These are phyloP conservation scores for Brachionus sp. DNA, from an alignment of 1,140 invertebrate genomes.

Conservation along the genomic window DNA sequence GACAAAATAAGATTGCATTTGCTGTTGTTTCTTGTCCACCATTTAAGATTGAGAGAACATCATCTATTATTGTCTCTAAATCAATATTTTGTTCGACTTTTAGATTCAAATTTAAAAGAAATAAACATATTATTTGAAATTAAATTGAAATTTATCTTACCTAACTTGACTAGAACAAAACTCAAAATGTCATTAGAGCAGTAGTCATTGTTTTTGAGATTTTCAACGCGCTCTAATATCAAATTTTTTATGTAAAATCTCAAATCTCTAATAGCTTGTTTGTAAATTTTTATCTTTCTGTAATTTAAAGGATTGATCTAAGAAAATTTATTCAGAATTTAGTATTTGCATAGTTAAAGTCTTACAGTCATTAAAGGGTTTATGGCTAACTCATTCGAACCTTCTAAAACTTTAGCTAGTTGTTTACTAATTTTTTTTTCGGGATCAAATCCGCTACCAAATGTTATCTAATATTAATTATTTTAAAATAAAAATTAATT, in stretches of 20 bases:
- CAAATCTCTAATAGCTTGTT: not conserved
- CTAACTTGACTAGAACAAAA: not conserved
- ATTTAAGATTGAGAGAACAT: not conserved
- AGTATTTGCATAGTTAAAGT: not conserved
- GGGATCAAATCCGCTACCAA: not conserved
- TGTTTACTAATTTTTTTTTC: not conserved
- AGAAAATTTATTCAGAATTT: not conserved
- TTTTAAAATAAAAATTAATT: not conserved
- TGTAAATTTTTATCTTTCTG: not conserved
- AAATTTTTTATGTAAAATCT: not conserved
- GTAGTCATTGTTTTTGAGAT: not conserved
- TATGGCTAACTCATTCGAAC: not conserved
- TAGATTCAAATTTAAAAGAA: not conserved
- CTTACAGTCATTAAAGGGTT: slow-evolving; percentile 2
- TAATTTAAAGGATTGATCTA: slow-evolving; percentile 13
- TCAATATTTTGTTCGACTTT: not conserved
- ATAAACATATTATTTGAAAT: no score
- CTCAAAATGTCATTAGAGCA: not conserved
- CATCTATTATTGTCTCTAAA: not conserved
- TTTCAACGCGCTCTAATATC: not conserved
- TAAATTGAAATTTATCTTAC: not conserved
- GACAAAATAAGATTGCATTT: not conserved
- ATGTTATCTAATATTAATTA: not conserved
- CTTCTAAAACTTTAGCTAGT: not conserved
- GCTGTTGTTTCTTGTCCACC: slow-evolving; percentile 12